Evolutionary conservation across 2,888 invertebrate species (phyloP).

Genomic region (Eudemis profundana): DNA sequence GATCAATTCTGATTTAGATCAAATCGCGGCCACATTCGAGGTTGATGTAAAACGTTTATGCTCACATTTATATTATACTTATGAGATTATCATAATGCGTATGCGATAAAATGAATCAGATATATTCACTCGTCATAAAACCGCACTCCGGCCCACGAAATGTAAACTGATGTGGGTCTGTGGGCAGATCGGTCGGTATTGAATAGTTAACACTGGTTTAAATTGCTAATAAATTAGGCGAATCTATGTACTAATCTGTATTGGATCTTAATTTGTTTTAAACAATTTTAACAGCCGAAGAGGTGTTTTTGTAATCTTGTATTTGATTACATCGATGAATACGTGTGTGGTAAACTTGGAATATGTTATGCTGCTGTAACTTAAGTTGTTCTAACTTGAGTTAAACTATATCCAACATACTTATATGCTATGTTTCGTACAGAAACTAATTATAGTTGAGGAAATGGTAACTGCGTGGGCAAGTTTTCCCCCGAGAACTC

Average conservation of each 20-base stretch:
- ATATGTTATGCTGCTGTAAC: not conserved
- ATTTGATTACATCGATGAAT: not conserved
- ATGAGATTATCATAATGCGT: conserved; percentile 69
- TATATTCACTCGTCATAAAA: conserved; percentile 65
- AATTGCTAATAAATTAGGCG: conserved; percentile 21
- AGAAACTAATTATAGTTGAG: conserved; percentile 18
- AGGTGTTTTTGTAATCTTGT: not conserved
- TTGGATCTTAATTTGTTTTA: conserved; percentile 14
- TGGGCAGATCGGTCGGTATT: conserved; percentile 32
- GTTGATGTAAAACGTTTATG: conserved; percentile 65
- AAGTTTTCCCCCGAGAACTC: conserved; percentile 50
- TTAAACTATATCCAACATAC: no score
- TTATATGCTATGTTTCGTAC: no score
- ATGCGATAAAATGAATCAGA: conserved; percentile 66
- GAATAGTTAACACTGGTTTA: conserved; percentile 21
- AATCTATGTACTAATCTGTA: conserved; percentile 27
- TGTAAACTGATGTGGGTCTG: conserved; percentile 44
- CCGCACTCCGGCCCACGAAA: conserved; percentile 52
- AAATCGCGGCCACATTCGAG: conserved; percentile 51
- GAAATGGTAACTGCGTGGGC: conserved; percentile 10
- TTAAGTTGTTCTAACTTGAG: no score
- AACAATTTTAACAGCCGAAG: not conserved
- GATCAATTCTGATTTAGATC: conserved; percentile 54
- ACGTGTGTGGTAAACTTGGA: not conserved
- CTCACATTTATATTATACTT: conserved; percentile 63